These are phyloP conservation scores for Aviceda subcristata DNA, from an alignment of 2,113 vertebrate genomes.

Conservation along the genomic window DNA sequence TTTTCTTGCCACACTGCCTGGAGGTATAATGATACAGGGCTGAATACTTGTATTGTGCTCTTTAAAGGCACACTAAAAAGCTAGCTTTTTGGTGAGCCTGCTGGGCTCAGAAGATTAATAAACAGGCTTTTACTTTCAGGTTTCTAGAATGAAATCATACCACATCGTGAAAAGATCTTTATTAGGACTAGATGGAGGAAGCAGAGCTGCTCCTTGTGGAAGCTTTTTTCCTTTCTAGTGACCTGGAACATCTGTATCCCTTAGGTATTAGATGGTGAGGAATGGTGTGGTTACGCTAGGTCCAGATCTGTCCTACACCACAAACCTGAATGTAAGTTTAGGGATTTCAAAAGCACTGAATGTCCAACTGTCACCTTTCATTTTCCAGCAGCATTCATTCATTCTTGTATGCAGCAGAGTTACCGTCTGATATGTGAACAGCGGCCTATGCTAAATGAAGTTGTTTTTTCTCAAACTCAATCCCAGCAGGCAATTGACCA, in stretches of 20 bases:
- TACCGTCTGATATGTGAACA: not conserved
- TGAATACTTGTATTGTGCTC: slow-evolving; percentile 18
- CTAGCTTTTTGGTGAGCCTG: not conserved
- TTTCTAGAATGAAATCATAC: not conserved
- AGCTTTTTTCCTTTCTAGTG: not conserved
- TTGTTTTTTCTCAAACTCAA: not conserved
- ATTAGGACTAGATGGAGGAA: not conserved
- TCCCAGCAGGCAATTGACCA: not conserved
- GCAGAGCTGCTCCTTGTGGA: not conserved
- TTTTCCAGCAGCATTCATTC: not conserved
- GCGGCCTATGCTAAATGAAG: not conserved
- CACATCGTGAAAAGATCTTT: not conserved
- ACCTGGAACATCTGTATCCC: not conserved
- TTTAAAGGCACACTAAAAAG: slow-evolving; percentile 11
- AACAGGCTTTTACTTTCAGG: not conserved
- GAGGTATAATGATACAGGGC: not conserved
- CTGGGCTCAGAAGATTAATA: not conserved
- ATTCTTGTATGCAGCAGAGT: not conserved
- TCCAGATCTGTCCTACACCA: not conserved
- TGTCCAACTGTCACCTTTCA: not conserved
- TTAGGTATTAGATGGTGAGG: not conserved
- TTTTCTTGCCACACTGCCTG: slow-evolving; percentile 10
- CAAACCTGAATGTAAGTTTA: not conserved
- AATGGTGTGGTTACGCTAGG: rapidly evolving
- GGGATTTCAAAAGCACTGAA: not conserved